phyloP scores from a whole-genome alignment of 2,797 vertebrate genomes.

The Acipenser ruthenus region DNA sequence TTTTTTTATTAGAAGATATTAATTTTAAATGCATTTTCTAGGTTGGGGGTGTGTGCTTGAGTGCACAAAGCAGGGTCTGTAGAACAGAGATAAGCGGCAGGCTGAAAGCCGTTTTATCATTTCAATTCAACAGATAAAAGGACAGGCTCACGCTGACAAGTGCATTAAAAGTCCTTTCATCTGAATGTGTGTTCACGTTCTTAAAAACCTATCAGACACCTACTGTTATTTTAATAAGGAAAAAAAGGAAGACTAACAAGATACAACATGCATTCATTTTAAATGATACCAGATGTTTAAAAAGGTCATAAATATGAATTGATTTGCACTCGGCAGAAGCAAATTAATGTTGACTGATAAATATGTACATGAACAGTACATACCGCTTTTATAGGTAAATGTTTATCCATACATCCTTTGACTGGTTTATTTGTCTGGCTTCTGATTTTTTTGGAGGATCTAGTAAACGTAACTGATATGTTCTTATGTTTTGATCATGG shows the following conservation, averaged over 20 bases:
- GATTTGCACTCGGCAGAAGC: neutral
- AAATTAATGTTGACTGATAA: neutral
- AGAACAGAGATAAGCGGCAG: constrained; percentile 16
- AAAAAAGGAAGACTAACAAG: neutral
- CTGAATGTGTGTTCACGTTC: neutral
- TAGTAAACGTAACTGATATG: too few species aligned
- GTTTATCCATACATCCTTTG: too few species aligned
- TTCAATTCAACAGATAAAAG: constrained; percentile 3
- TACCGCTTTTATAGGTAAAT: too few species aligned
- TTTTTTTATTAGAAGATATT: neutral
- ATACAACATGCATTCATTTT: neutral
- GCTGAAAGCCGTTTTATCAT: neutral
- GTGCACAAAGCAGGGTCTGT: constrained; percentile 9
- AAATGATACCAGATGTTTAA: neutral
- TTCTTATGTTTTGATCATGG: too few species aligned
- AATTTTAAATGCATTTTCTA: constrained; percentile 4
- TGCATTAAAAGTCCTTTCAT: constrained; percentile 22
- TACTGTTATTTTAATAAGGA: constrained; percentile 2
- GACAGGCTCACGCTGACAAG: neutral
- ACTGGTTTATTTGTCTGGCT: too few species aligned
- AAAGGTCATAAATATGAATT: neutral
- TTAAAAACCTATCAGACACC: neutral
- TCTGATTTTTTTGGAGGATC: too few species aligned
- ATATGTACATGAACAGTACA: too few species aligned
- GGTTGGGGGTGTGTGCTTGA: constrained; percentile 12